Evolutionary conservation across 2,113 vertebrate species (phyloP), one percentile per base, ranked within the genome.

Genomic region (Potamarius usumacintae): DNA sequence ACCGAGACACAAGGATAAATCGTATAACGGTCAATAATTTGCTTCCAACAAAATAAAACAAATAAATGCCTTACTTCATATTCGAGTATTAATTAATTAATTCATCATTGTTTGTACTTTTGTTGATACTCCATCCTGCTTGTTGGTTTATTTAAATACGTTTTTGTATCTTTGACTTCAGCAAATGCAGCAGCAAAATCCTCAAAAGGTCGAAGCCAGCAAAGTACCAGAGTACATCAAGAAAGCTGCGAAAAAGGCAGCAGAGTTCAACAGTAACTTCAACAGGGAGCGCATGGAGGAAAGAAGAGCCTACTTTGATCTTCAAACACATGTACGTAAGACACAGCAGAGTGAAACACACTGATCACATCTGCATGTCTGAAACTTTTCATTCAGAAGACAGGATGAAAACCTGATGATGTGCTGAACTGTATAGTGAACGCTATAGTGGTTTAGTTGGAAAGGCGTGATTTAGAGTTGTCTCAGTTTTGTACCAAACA

Each of bases 171-270:
- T 93, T 88, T 62, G 7, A 52, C 77, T 52, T 93, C 94, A 99
- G 98, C 97, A 99, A 97, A 96, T 99, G 97, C 97, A 99, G 74
- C 97, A 98, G 83, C 98, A 99, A 93, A 99, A 96, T 78, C 97
- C 97, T 20, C 98, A 99, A 93, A 99, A 97, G 90, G 97, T 99
- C 14, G 98, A 99, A 92, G 97, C 98, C 90, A 98, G 98, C 93
- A 99, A 98, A 94, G 98, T 99, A 89, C 98, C 98, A 0, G 98
- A 99, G 90, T 99, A 99, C 87, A 99, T 99, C 76, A 99, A 99
- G 94, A 99, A 99, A 91, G 98, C 98, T 77, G 98, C 98, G 77
- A 98, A 96, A 91, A 99, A 99, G 90, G 98, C 98, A 50, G 98
- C 98, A 0, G 98, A 99, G 85, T 99, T 99, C 89, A 99, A 99